Evolutionary conservation across 2,888 invertebrate genomes (phyloP).

Genomic region (Tinea pellionella): DNA sequence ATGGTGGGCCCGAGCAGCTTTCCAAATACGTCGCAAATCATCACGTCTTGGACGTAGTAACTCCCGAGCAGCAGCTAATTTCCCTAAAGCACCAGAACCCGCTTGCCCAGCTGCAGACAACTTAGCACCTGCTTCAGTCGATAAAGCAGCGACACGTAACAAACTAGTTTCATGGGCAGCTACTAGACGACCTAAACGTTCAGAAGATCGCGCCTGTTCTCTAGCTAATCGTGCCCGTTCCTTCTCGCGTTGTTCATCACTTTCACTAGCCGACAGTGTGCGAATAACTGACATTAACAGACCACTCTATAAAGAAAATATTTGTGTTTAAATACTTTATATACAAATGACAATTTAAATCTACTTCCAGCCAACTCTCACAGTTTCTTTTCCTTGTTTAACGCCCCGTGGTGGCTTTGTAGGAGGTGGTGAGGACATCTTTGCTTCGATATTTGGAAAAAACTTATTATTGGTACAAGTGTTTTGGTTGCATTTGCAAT

Average conservation of each 20-base stretch:
- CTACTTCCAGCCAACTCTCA: constrained; percentile 39
- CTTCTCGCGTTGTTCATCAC: constrained; percentile 91
- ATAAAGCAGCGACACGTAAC: constrained; percentile 21
- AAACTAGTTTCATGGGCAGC: constrained; percentile 89
- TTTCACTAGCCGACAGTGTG: constrained; percentile 93
- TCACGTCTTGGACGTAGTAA: constrained; percentile 91
- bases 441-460: constrained; percentile 14
- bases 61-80: not conserved
- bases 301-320: constrained; percentile 72
- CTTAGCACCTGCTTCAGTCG: constrained; percentile 43
- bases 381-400: constrained; percentile 88
- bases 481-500: too few species aligned
- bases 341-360: constrained; percentile 13
- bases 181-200: constrained; percentile 87
- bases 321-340: not conserved
- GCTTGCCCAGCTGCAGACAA: constrained; percentile 20
- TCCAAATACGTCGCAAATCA: constrained; percentile 93
- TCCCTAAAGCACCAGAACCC: not conserved
- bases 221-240: constrained; percentile 94
- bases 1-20: constrained; percentile 96
- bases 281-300: constrained; percentile 95
- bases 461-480: not conserved
- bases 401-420: constrained; percentile 88
- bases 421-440: constrained; percentile 77
- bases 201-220: constrained; percentile 93